phyloP scores from a whole-genome alignment of 1,140 invertebrate genomes.

The Cataglyphis hispanica region DNA sequence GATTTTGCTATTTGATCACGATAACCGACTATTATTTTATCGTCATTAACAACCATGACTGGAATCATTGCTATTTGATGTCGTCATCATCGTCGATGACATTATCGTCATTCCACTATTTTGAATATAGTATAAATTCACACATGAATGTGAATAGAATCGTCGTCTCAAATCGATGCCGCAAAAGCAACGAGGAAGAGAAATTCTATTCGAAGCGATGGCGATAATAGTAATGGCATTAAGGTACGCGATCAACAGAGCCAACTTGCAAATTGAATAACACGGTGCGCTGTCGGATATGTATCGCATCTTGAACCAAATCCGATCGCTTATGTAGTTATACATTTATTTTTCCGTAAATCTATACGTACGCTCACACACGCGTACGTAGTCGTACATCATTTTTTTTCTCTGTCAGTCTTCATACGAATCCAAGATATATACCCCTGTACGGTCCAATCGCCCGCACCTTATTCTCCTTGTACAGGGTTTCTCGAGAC shows the following conservation, averaged over 20 bases:
- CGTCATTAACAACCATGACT: neutral
- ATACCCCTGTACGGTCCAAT: slow-evolving; percentile 1
- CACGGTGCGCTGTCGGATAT: slow-evolving; percentile 75
- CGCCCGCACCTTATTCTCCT: slow-evolving; percentile 45
- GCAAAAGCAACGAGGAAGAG: slow-evolving; percentile 59
- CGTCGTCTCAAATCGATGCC: slow-evolving; percentile 64
- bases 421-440: neutral
- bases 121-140: slow-evolving; percentile 33
- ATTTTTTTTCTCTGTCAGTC: neutral
- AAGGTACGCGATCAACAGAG: slow-evolving; percentile 83
- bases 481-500: slow-evolving; percentile 61
- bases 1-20: slow-evolving; percentile 42
- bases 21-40: slow-evolving; percentile 19
- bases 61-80: neutral
- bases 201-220: slow-evolving; percentile 73
- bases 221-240: slow-evolving; percentile 80
- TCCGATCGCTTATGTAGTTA: neutral
- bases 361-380: neutral
- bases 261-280: slow-evolving; percentile 83
- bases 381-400: neutral
- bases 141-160: slow-evolving; percentile 69
- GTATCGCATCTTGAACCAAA: slow-evolving; percentile 79
- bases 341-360: slow-evolving; percentile 3
- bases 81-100: neutral
- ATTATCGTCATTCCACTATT: neutral